phyloP scores from a whole-genome alignment of 2,888 invertebrate genomes.

The Cylloceria caligata region DNA sequence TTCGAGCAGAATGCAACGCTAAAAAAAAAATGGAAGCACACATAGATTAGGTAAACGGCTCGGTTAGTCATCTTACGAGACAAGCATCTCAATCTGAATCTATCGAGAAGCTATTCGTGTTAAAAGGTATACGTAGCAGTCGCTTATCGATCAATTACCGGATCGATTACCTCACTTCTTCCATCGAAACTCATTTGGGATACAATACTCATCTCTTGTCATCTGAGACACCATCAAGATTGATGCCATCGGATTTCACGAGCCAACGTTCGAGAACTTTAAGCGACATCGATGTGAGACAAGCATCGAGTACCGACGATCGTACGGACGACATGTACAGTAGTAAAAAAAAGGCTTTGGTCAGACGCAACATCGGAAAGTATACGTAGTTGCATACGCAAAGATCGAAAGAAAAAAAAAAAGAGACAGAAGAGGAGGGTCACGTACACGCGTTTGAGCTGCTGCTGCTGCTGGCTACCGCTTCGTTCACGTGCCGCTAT shows the following conservation, averaged over 20 bases:
- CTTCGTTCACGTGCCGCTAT: conserved; percentile 67
- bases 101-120: no score
- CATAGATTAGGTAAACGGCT: no score
- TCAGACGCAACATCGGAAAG: conserved; percentile 16
- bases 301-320: neutral
- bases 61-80: no score
- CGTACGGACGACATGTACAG: neutral
- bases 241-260: neutral
- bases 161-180: no score
- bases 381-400: neutral
- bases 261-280: neutral
- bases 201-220: neutral
- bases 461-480: conserved; percentile 49
- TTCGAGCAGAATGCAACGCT: neutral
- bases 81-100: no score
- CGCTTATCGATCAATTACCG: no score
- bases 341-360: conserved; percentile 27
- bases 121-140: no score
- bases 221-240: neutral
- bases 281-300: conserved; percentile 7
- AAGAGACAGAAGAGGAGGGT: conserved; percentile 36
- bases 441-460: conserved; percentile 65
- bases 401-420: conserved; percentile 32
- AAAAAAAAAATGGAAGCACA: conserved; percentile 13
- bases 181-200: neutral